Base-by-base conservation (phyloP, 1,140 invertebrate species). In the Glossosoma conforme region DNA sequence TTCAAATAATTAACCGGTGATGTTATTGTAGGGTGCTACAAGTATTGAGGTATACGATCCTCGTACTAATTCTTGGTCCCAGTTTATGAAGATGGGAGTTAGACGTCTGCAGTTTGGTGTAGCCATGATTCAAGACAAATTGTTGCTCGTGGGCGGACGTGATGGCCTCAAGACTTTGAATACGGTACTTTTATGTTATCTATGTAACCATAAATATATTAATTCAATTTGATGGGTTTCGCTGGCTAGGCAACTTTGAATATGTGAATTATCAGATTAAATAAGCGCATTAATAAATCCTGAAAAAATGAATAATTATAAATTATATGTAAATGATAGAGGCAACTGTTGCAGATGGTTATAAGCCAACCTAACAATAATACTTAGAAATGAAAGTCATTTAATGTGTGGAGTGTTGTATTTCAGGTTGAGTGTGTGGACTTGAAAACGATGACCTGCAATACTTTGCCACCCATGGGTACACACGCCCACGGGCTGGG, bases 111-210 rank as follows among this genome's bases (percentile, higher is more conserved):
- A 96, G 68, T 95, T 94, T 73, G 91, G 91, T 3, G 89, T 92
- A 5, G 91, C 89, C 30, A 80, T 94, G 5, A 80, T 94, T 60
- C 87, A 89, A 54, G 86, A 86, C 42, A 90, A 89, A 67, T 72
- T 92, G 8, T 83, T 87, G 40, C 65, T 79, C 15, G 90, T 91
- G 10, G 92, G 92, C 17, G 93, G 93, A 6, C 77, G 93, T 46
- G 92, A 96, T 72, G 93, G 92, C n/a, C 77, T 96, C 3, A 95
- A 94, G 72, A 96, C 92, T 3, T 70, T 96, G 1, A 93, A 91
- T 60, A 86, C 86, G 3, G 89, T 79, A 52, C n/a, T n/a, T n/a
- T n/a, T n/a, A n/a, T n/a, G n/a, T n/a, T n/a, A n/a, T n/a, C n/a
- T n/a, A n/a, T n/a, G n/a, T n/a, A n/a, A n/a, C n/a, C n/a, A n/a